Base-by-base conservation (phyloP, 2,797 vertebrate species). In the Eremophila alpestris region DNA sequence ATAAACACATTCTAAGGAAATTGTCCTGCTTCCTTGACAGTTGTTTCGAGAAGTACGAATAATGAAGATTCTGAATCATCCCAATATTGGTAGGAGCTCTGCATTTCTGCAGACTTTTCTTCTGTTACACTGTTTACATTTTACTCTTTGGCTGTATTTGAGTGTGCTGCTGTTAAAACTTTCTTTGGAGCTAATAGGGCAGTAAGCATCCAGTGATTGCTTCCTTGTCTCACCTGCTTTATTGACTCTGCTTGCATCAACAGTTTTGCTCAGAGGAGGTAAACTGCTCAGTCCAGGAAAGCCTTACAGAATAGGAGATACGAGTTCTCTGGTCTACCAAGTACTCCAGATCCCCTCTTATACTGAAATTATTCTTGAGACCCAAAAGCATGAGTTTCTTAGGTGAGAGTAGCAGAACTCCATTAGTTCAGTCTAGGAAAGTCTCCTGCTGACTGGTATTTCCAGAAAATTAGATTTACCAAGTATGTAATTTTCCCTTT, bases 51-150 rank as follows among this genome's bases (percentile, higher is more conserved):
- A 99, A 98, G 99, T 99, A 96, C 98, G 99, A 98, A 99, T 99
- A 98, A 99, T 99, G 99, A 99, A 99, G 98, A 98, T 99, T 96
- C 89, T 99, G 97, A 99, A 99, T 98, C 99, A 99, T 97, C 99
- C 99, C 85, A 99, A 99, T 97, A 99, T 99, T 98, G 99, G 99
- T 99, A 98, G 97, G 99, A 90, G 59, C 85, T 84, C 59, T 92
- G 78, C 83, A 85, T 96, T 93, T 95, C 65, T 89, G 36, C 81
- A 63, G 26, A 54, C 45, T 74, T 78, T 69, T 80, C 67, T 69
- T 69, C 36, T 80, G 27, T 93, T 87, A 30, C 4, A 19, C 54
- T 75, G 24, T 85, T 83, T 60, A 75, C 40, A 58, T 94, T 77
- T 95, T 80, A 54, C 16, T 69, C 52, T 62, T 65, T 83, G 78